A percentile compares a stretch with the other conserved stretches of the same genome.
These are phyloP conservation scores for Drosophila pandora DNA, from an alignment of 1,140 invertebrate species.

Conservation along the genomic window DNA sequence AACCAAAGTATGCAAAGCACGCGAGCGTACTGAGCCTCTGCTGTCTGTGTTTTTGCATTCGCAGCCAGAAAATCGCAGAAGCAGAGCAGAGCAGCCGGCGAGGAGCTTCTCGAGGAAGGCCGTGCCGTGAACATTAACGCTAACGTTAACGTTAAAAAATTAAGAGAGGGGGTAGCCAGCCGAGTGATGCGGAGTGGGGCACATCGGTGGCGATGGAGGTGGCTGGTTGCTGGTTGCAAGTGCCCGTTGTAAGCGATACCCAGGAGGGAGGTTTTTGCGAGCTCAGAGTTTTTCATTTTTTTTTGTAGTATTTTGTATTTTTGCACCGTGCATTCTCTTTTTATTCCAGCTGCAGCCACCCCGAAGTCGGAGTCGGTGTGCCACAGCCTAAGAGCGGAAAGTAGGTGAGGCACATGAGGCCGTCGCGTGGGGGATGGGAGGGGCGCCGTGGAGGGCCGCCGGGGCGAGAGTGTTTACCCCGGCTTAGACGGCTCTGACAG, in stretches of 20 bases:
- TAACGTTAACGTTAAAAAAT: slow-evolving; percentile 43
- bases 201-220: neutral
- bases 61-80: slow-evolving; percentile 39
- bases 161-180: neutral
- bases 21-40: slow-evolving; percentile 78
- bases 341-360: slow-evolving; percentile 60
- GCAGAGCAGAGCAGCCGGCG: slow-evolving; percentile 43
- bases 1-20: slow-evolving; percentile 84
- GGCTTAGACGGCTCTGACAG: slow-evolving; percentile 67
- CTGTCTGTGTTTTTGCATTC: slow-evolving; percentile 33
- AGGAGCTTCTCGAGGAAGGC: slow-evolving; percentile 69
- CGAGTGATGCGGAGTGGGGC: slow-evolving; percentile 24
- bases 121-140: slow-evolving; percentile 63
- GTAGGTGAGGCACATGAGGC: slow-evolving; percentile 77
- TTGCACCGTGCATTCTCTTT: slow-evolving; percentile 34
- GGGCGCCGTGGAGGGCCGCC: slow-evolving; percentile 13
- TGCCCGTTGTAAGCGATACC: slow-evolving; percentile 77
- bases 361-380: slow-evolving; percentile 25
- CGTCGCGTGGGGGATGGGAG: slow-evolving; percentile 14
- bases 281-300: slow-evolving; percentile 21
- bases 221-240: slow-evolving; percentile 59
- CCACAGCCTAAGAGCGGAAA: slow-evolving; percentile 67
- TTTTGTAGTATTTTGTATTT: slow-evolving; percentile 14
- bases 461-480: slow-evolving; percentile 72
- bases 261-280: slow-evolving; percentile 62